Conservation (phyloP, 2,113 vertebrate species). For the Mirza zaza region DNA sequence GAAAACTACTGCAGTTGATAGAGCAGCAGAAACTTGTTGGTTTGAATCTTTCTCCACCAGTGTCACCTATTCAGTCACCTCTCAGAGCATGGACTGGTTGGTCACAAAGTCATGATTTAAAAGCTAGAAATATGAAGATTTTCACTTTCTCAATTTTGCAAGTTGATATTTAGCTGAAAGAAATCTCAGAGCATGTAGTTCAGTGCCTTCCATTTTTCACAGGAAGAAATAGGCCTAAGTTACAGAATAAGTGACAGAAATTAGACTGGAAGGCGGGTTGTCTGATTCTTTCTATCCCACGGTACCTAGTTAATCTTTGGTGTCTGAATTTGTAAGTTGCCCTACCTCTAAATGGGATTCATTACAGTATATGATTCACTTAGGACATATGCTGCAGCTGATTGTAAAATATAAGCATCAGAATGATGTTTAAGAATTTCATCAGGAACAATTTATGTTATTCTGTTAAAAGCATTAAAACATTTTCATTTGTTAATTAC, state of each 20-base stretch:
- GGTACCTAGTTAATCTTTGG: not conserved
- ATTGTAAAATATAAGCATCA: not conserved
- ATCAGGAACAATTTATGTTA: not conserved
- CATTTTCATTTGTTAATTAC: conserved; percentile 36
- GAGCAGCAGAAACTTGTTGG: conserved; percentile 89
- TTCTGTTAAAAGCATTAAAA: conserved; percentile 26
- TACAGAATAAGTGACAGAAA: not conserved
- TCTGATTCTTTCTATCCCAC: not conserved
- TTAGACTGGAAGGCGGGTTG: not conserved
- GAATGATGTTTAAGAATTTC: not conserved
- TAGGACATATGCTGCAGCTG: not conserved
- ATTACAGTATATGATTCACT: not conserved
- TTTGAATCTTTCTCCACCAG: conserved; percentile 74
- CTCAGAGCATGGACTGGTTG: conserved; percentile 77
- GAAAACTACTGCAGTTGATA: conserved; percentile 91
- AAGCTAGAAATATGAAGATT: not conserved
- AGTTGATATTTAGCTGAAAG: not conserved
- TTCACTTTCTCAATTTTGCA: conserved; percentile 9
- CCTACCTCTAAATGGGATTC: not conserved
- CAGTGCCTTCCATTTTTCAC: not conserved
- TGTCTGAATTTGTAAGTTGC: not conserved
- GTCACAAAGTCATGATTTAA: conserved; percentile 62
- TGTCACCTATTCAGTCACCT: conserved; percentile 82
- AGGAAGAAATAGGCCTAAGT: not conserved
- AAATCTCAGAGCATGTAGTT: not conserved